phyloP scores from a whole-genome alignment of 2,113 vertebrate species.

The Gnathonemus echidnorhynchus region DNA sequence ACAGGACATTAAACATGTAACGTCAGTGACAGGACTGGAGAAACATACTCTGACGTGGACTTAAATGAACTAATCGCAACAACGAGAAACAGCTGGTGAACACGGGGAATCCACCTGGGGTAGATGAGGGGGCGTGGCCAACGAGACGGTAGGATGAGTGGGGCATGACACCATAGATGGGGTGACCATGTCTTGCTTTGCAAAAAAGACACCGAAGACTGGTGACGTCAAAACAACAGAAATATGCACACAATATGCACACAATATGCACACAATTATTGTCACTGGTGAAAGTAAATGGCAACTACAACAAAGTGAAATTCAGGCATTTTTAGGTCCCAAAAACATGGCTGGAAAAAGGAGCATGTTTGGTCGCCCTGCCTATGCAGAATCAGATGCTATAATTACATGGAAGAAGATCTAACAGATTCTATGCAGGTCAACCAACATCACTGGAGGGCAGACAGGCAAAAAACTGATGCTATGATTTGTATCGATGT shows the following conservation, averaged over 20 bases:
- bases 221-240: background rate
- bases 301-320: background rate
- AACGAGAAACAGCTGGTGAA: too few species aligned
- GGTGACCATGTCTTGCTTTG: background rate
- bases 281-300: background rate
- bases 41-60: too few species aligned
- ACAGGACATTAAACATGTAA: too few species aligned
- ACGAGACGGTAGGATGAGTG: too few species aligned
- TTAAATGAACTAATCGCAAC: too few species aligned
- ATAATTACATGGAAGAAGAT: background rate
- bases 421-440: background rate
- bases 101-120: too few species aligned
- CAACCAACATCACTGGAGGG: background rate
- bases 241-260: background rate
- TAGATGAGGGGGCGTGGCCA: too few species aligned
- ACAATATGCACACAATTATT: background rate
- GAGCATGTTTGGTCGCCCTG: background rate
- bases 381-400: background rate
- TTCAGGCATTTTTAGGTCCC: background rate
- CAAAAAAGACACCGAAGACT: background rate
- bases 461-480: background rate
- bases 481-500: background rate
- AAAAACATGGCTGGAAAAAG: background rate
- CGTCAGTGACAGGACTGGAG: too few species aligned
- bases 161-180: background rate